Percentiles rank a stretch among this genome's conserved stretches.
Evolutionary conservation across 2,888 invertebrate genomes (phyloP).

Genomic region (Cephus pulcher): DNA sequence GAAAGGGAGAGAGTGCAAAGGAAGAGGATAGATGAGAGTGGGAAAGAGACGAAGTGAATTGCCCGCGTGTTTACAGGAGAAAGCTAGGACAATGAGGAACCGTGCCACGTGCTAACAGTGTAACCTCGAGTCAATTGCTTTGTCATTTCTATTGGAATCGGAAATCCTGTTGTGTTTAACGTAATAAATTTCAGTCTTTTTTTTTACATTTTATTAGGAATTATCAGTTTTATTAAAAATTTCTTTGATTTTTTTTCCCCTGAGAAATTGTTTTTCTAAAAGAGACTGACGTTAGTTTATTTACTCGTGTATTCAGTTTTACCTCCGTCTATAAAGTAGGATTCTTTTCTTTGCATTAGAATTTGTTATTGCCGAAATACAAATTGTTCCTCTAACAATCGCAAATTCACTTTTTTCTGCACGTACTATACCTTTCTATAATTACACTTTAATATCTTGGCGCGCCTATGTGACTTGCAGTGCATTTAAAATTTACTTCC

Average conservation of each 20-base stretch:
- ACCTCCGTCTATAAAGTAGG: background rate
- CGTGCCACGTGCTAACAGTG: slow-evolving; percentile 45
- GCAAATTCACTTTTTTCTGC: background rate
- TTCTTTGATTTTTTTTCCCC: background rate
- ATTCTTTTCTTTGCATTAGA: background rate
- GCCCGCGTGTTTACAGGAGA: slow-evolving; percentile 10
- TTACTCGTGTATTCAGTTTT: background rate
- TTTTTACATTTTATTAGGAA: background rate
- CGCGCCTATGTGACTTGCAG: background rate
- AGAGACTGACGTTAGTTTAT: background rate
- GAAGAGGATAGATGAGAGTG: slow-evolving; percentile 22
- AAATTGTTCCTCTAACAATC: background rate
- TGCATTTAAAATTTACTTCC: background rate
- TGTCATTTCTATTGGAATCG: background rate
- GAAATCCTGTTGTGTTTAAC: background rate
- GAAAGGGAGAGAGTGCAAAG: slow-evolving; percentile 11
- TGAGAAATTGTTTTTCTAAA: background rate
- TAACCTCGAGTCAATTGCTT: background rate
- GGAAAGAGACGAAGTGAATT: slow-evolving; percentile 17
- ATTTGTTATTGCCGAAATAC: background rate
- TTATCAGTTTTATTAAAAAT: background rate
- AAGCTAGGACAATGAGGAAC: slow-evolving; percentile 29
- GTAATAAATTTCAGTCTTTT: background rate
- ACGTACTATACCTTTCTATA: background rate
- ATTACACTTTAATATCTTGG: background rate